Evolutionary conservation across 92 coral and sea anemone species (phyloP).

Genomic region (Pocillopora grandis): DNA sequence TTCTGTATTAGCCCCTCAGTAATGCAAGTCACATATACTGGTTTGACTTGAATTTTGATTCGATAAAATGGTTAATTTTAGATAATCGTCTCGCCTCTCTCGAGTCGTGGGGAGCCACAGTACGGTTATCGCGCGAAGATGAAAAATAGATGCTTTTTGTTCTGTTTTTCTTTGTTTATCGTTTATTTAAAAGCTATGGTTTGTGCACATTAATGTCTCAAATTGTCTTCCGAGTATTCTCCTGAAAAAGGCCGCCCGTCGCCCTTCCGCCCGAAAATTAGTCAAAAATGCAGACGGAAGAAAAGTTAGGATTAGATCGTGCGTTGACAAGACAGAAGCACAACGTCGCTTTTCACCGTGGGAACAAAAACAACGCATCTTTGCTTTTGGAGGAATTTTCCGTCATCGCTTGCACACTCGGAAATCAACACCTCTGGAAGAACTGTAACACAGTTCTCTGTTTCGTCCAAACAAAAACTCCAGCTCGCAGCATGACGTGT

Average conservation of each 20-base stretch:
- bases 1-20: no score
- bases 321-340: constrained; percentile 18
- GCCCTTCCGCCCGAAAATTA: background rate
- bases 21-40: no score
- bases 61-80: no score
- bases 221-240: background rate
- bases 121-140: no score
- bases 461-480: constrained; percentile 1
- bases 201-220: no score
- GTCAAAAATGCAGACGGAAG: background rate
- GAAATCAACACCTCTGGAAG: constrained; percentile 10
- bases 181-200: no score
- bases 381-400: background rate
- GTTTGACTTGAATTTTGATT: no score
- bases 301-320: background rate
- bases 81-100: no score
- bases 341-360: constrained; percentile 13
- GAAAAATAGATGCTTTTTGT: no score
- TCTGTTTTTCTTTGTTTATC: no score
- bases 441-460: constrained; percentile 16
- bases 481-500: background rate
- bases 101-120: no score
- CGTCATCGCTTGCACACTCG: background rate
- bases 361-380: background rate
- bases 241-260: background rate